Base-by-base conservation (phyloP, 2,113 vertebrate genomes). In the Oenanthe melanoleuca region DNA sequence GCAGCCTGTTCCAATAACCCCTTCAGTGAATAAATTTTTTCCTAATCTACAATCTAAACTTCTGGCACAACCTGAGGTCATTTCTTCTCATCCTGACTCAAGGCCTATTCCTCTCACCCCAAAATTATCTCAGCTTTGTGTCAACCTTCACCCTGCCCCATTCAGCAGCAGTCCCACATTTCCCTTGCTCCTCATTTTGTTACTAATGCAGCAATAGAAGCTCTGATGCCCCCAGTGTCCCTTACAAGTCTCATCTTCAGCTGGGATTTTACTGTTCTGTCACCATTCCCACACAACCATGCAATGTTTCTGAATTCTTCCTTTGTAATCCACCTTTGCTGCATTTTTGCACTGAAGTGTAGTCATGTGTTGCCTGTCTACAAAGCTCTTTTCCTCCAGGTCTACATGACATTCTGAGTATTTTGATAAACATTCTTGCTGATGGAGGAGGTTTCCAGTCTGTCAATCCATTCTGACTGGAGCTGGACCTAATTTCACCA, bases 71-170 rank as follows among this genome's bases (percentile, higher is more conserved):
- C 12, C 5, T 40, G 24, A 38, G 9, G 38, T 28, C 24, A 47
- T 67, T 61, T 89, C 40, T 53, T 34, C n/a, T 34, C 29, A 34
- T 47, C 47, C n/a, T 67, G 34, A 22, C 6, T 40, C 1, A 1
- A 74, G 12, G 29, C 24, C 24, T 60, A 7, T 59, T 47, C 6
- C 2, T 74, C 31, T 38, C 0, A 0, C 31, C 20, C n/a, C 61
- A 44, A 52, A 42, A 17, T 24, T 38, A 70, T 38, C 20, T 7
- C 47, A 52, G 33, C 11, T 81, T 73, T 55, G 44, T 50, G 47
- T 37, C 18, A 44, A 44, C 22, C 47, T 82, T 55, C 37, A 60
- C 22, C 34, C 13, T 50, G 15, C 3, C 4, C 29, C 20, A 47
- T 38, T 70, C 71, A 74, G 29, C 34, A 74, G 10, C 5, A 67